Evolutionary conservation across 2,888 invertebrate genomes (phyloP).

Genomic region (Lagria hirta): DNA sequence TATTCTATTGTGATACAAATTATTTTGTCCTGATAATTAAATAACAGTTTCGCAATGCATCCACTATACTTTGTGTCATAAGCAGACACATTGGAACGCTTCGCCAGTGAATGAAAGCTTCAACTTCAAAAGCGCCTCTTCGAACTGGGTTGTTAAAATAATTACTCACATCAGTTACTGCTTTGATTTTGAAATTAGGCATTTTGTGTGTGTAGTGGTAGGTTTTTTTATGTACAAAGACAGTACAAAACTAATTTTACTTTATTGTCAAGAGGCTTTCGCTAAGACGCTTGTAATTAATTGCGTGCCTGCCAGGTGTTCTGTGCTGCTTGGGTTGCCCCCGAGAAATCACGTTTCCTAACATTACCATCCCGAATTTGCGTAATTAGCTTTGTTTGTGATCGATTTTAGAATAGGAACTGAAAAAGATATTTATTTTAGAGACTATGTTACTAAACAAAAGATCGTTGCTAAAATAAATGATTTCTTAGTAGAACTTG

Average conservation of each 20-base stretch:
- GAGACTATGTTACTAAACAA: too few relatives aligned
- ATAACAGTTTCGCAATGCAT: conserved; percentile 23
- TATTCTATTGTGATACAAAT: conserved; percentile 23
- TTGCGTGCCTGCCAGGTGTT: conserved; percentile 20
- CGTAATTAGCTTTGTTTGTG: conserved; percentile 9
- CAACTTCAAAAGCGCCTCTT: conserved; percentile 25
- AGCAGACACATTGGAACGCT: conserved; percentile 24
- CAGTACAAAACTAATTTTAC: conserved; percentile 16
- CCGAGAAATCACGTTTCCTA: conserved; percentile 10
- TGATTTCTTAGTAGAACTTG: too few relatives aligned
- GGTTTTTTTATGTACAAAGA: too few relatives aligned
- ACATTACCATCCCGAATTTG: conserved; percentile 1
- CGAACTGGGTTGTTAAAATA: conserved; percentile 26
- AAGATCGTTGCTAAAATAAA: too few relatives aligned
- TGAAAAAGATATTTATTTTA: too few relatives aligned
- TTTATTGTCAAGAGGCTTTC: conserved; percentile 1
- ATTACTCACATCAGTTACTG: conserved; percentile 27
- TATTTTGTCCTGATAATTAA: conserved; percentile 22
- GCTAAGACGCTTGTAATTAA: conserved; percentile 15
- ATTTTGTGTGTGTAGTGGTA: conserved; percentile 15
- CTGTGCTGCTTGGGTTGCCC: conserved; percentile 6
- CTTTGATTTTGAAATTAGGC: conserved; percentile 27
- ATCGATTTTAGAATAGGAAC: conserved; percentile 13
- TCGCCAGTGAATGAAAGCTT: conserved; percentile 19
- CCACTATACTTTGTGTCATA: conserved; percentile 27